These are phyloP conservation scores for Felis chaus DNA, from an alignment of 2,113 vertebrate genomes.

Conservation along the genomic window DNA sequence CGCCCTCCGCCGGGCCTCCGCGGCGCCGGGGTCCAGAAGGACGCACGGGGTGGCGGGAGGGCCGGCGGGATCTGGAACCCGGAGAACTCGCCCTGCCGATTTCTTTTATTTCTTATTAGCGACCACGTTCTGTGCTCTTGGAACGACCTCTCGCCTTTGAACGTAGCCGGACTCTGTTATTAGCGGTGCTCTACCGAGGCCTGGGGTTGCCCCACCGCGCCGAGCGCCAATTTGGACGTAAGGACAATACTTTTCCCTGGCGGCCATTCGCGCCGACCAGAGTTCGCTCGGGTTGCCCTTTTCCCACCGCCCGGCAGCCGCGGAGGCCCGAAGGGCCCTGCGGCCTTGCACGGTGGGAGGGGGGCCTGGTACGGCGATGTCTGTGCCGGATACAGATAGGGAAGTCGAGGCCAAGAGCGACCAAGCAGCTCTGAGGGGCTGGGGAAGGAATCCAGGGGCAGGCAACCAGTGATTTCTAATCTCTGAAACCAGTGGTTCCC, in stretches of 20 bases:
- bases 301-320: background rate
- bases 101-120: background rate
- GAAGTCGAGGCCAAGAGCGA: background rate
- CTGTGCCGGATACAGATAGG: background rate
- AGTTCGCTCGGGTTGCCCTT: background rate
- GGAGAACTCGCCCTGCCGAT: accelerated
- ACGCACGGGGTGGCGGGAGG: background rate
- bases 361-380: background rate
- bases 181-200: background rate
- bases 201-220: background rate
- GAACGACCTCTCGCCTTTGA: background rate
- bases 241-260: background rate
- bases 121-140: background rate
- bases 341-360: background rate
- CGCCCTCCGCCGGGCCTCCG: accelerated
- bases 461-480: background rate
- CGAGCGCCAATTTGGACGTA: background rate
- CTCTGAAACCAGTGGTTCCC: slow-evolving; percentile 2
- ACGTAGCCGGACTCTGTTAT: background rate
- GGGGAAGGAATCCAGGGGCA: background rate
- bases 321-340: background rate
- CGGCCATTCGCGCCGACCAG: background rate
- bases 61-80: background rate
- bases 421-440: background rate
- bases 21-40: background rate